A percentile compares a stretch with the other conserved stretches of the same genome.
Conservation (phyloP, 53 echinoderm and acorn worm genomes). For the Mesocentrotus franciscanus region DNA sequence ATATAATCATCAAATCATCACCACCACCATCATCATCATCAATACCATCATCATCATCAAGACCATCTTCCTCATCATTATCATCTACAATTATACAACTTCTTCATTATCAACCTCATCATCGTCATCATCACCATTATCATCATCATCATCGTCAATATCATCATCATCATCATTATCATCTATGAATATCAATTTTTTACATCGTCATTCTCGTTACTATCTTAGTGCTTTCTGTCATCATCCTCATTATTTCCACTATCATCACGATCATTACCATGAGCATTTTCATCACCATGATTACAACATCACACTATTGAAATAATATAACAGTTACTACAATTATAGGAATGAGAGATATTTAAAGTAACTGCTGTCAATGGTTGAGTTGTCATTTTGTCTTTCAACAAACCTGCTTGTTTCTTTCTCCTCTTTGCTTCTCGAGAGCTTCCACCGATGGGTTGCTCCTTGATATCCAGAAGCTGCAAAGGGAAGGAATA, state of each 20-base stretch:
- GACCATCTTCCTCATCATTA: conserved; percentile 20
- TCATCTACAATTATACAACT: not conserved
- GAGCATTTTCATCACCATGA: not conserved
- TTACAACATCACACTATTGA: not conserved
- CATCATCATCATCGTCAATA: conserved; percentile 23
- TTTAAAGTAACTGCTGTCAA: not conserved
- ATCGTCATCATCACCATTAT: not conserved
- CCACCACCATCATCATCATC: conserved; percentile 28
- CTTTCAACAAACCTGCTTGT: conserved; percentile 81
- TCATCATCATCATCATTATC: not conserved
- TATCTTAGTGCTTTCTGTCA: conserved; percentile 42
- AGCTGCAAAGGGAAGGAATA: conserved; percentile 66
- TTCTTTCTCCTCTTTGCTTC: conserved; percentile 98
- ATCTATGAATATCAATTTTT: no score
- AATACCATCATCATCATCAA: conserved; percentile 59
- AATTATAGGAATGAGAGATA: not conserved
- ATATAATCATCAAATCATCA: conserved; percentile 20
- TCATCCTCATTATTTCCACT: not conserved
- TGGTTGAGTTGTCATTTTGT: no score
- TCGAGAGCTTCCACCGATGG: conserved; percentile 86
- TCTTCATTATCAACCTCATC: not conserved
- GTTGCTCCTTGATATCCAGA: conserved; percentile 95
- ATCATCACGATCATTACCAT: not conserved
- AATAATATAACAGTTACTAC: not conserved
- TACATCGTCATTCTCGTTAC: conserved; percentile 38